Percentiles rank a stretch among this genome's conserved stretches.
Evolutionary conservation across 1,140 invertebrate species (phyloP).

Genomic region (Bemisia tabaci): DNA sequence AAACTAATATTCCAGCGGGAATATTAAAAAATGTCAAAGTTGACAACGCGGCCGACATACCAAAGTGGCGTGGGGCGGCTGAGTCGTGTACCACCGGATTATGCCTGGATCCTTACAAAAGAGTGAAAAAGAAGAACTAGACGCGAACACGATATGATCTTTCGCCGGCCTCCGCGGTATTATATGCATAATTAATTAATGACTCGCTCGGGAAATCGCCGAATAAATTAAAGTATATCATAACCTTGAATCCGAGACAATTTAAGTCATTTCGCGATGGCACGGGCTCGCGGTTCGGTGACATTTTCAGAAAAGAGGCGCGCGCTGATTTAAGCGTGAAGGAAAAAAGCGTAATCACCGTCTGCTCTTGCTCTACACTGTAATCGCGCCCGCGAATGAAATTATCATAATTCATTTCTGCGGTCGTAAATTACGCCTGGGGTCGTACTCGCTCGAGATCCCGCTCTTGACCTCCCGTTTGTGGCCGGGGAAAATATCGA

Average conservation of each 20-base stretch:
- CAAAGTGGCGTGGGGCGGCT: too few species aligned
- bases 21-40: too few species aligned
- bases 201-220: not conserved
- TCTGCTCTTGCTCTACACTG: not conserved
- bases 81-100: too few species aligned
- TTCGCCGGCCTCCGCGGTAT: not conserved
- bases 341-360: not conserved
- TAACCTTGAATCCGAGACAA: not conserved
- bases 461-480: too few species aligned
- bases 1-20: too few species aligned
- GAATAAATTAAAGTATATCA: not conserved
- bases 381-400: not conserved
- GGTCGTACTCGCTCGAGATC: too few species aligned
- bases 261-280: not conserved
- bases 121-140: too few species aligned
- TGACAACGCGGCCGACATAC: too few species aligned
- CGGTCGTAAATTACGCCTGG: not conserved
- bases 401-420: not conserved
- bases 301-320: too few species aligned
- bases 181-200: constrained; percentile 1
- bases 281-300: not conserved
- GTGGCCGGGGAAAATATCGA: too few species aligned
- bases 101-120: too few species aligned
- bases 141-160: not conserved
- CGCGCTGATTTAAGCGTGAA: too few species aligned